A percentile compares a stretch with the other conserved stretches of the same genome.
Conservation (phyloP, 2,797 vertebrate species). For the Hemitrygon akajei region DNA sequence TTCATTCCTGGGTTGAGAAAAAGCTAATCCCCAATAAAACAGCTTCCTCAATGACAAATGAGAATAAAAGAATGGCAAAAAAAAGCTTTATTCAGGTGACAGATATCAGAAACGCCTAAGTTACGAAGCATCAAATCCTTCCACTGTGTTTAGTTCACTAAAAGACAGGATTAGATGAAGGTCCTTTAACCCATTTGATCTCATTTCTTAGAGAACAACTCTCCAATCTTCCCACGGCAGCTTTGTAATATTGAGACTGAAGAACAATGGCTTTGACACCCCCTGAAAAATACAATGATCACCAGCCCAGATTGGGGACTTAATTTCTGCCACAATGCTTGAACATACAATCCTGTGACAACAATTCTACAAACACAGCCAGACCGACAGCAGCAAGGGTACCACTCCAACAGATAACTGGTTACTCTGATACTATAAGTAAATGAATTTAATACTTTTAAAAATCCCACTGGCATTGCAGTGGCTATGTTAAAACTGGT, state of each 20-base stretch:
- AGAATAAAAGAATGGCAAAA: neutral
- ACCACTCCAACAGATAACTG: neutral
- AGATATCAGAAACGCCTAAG: neutral
- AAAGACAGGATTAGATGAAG: conserved; percentile 1
- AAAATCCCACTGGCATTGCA: neutral
- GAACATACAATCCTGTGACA: neutral
- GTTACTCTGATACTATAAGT: neutral
- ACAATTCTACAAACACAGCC: no score
- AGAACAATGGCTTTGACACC: neutral
- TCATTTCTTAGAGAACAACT: neutral
- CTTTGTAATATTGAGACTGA: neutral
- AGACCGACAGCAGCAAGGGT: neutral
- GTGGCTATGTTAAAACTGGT: neutral
- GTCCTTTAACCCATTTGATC: neutral
- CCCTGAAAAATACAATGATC: neutral
- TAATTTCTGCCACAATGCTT: neutral
- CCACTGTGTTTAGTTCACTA: neutral
- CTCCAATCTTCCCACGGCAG: neutral
- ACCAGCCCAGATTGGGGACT: no score
- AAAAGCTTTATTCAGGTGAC: neutral
- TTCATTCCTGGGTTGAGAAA: neutral
- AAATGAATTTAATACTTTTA: neutral
- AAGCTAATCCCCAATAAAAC: neutral
- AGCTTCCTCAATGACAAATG: neutral
- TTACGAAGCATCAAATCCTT: neutral